phyloP scores from a whole-genome alignment of 1,140 invertebrate species.

The Pogonomyrmex californicus region DNA sequence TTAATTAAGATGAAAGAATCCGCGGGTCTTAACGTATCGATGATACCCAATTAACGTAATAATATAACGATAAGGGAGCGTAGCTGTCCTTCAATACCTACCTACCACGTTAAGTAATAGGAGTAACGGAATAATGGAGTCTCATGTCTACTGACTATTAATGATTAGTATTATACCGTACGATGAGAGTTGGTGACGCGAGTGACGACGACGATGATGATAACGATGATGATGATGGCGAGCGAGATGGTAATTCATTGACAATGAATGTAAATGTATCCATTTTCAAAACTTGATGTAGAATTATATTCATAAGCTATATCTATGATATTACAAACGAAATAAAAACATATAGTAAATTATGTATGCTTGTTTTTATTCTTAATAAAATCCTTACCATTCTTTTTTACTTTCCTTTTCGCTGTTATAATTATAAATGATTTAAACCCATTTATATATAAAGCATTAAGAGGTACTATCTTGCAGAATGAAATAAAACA shows the following conservation, averaged over 20 bases:
- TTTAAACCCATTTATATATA: background rate
- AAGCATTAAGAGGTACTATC: background rate
- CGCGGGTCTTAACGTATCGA: slow-evolving; percentile 73
- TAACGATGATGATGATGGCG: slow-evolving; percentile 67
- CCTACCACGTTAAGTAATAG: slow-evolving; percentile 84
- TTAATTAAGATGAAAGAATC: slow-evolving; percentile 70
- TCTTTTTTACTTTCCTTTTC: slow-evolving; percentile 20
- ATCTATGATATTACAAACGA: slow-evolving; percentile 87
- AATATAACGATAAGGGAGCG: slow-evolving; percentile 84
- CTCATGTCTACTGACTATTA: slow-evolving; percentile 86
- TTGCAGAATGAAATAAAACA: background rate
- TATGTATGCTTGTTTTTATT: slow-evolving; percentile 72
- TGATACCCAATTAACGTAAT: slow-evolving; percentile 86
- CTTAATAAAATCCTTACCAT: background rate
- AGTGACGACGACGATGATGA: slow-evolving; percentile 69
- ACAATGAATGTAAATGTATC: slow-evolving; percentile 88
- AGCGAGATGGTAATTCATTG: slow-evolving; percentile 85
- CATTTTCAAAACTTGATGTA: slow-evolving; percentile 87
- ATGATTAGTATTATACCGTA: slow-evolving; percentile 84
- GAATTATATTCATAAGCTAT: slow-evolving; percentile 88
- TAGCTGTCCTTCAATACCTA: slow-evolving; percentile 86
- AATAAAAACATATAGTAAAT: slow-evolving; percentile 87
- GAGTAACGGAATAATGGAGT: slow-evolving; percentile 79
- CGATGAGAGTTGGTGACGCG: slow-evolving; percentile 60
- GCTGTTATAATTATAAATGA: background rate